These are phyloP conservation scores for Clytia hemisphaerica DNA, from an alignment of 30 jellyfish, hydroid and myxozoan genomes.

Conservation along the genomic window DNA sequence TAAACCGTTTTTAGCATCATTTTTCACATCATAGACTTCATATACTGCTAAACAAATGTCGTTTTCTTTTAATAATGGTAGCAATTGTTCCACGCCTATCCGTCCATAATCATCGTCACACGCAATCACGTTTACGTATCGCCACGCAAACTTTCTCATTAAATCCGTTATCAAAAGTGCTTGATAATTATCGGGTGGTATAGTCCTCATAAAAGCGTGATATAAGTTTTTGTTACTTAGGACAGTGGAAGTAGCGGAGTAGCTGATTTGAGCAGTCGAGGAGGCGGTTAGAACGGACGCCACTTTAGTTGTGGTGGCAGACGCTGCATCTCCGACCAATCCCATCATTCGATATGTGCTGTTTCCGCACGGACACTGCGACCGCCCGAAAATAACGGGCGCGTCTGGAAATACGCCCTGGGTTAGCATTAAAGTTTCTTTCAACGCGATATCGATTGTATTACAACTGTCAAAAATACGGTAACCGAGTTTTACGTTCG, in stretches of 20 bases:
- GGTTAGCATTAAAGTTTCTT: conserved; percentile 68
- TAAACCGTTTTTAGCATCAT: conserved; percentile 30
- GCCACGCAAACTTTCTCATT: conserved; percentile 54
- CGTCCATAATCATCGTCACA: conserved; percentile 97
- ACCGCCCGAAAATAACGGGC: too few species aligned
- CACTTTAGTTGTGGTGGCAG: conserved; percentile 71
- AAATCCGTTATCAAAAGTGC: conserved; percentile 76
- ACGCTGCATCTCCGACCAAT: conserved; percentile 94
- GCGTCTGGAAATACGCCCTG: conserved; percentile 5
- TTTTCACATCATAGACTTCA: conserved; percentile 71
- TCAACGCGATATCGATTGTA: conserved; percentile 53
- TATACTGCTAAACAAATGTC: conserved; percentile 71
- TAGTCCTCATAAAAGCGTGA: conserved; percentile 92
- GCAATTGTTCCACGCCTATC: conserved; percentile 68
- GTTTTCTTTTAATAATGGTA: conserved; percentile 57
- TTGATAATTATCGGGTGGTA: conserved; percentile 93
- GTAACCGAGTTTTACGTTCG: conserved; percentile 59
- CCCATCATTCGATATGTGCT: conserved; percentile 45
- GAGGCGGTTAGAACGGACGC: conserved; percentile 87
- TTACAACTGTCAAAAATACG: conserved; percentile 87
- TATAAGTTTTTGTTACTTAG: conserved; percentile 58
- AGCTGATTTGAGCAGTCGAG: conserved; percentile 76
- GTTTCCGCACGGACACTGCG: conserved; percentile 60
- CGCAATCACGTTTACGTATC: conserved; percentile 79
- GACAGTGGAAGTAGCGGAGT: conserved; percentile 91